phyloP scores from a whole-genome alignment of 2,888 invertebrate species.

The Aleiodes leptofemur region DNA sequence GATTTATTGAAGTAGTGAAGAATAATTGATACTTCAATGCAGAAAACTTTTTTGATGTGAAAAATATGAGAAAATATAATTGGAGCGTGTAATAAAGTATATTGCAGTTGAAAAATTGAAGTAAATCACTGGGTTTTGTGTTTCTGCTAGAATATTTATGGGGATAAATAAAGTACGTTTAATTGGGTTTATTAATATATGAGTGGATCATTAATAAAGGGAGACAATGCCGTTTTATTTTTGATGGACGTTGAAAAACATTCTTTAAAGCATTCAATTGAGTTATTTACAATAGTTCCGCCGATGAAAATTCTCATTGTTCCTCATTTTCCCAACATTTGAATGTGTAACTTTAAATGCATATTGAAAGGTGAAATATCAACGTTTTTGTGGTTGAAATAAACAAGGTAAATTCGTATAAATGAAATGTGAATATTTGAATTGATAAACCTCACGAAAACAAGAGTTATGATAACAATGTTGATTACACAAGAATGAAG shows the following conservation, averaged over 20 bases:
- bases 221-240: not conserved
- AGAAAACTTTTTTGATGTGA: too few relatives aligned
- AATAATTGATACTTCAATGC: slow-evolving; percentile 1
- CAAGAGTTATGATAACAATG: not conserved
- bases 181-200: not conserved
- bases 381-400: slow-evolving; percentile 14
- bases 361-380: not conserved
- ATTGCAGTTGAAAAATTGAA: too few relatives aligned
- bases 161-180: slow-evolving; percentile 7
- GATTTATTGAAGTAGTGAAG: slow-evolving; percentile 17
- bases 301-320: too few relatives aligned
- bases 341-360: too few relatives aligned
- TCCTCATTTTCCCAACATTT: too few relatives aligned
- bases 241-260: not conserved
- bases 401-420: not conserved
- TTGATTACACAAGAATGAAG: too few relatives aligned
- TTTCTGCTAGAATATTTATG: slow-evolving; percentile 5
- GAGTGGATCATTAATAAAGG: not conserved
- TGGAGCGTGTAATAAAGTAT: too few relatives aligned
- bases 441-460: slow-evolving; percentile 12
- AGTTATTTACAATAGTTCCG: too few relatives aligned
- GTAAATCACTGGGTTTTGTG: too few relatives aligned
- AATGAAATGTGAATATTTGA: not conserved
- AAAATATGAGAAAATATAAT: too few relatives aligned
- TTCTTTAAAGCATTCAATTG: too few relatives aligned